Base-by-base conservation (phyloP, 2,888 invertebrate genomes). In the Clunio marinus region DNA sequence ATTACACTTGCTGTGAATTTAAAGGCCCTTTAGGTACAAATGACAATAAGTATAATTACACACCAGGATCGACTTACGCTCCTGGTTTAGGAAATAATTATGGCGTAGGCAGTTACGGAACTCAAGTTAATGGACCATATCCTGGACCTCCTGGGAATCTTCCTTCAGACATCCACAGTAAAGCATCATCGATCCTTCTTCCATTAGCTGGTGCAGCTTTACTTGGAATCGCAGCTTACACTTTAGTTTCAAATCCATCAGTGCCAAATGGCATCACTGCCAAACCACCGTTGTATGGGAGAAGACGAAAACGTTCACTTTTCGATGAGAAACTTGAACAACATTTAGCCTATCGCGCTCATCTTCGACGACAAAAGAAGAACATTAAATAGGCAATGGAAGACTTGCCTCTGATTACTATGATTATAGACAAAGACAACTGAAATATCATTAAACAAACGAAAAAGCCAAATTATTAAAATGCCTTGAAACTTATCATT, bases 401-500 rank as follows among this genome's bases (percentile, higher is more conserved):
- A 32, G 32, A 32, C 32, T 32, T 32, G 32, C 32, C 5, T 4
- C 32, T 7, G 17, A 59, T 59, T 20, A 35, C 3, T 1, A n/a
- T n/a, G n/a, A n/a, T 13, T 20, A 25, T 20, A 24, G 10, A 55
- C 20, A 20, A 20, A 17, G 32, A 32, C n/a, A 59, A 32, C 20
- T 25, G 22, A 46, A 63, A n/a, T 22, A 60, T 20, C 4, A 45
- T 15, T n/a, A 51, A 17, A 37, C 22, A 15, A 32, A 13, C 62
- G 24, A 13, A 63, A 63, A 51, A 51, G 22, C 20, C 22, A 22
- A 46, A 63, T 63, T 63, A 63, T 63, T 63, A 63, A 63, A 63
- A 63, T 63, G 63, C 46, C 63, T 63, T 63, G 63, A 63, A 60
- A 20, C 60, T 20, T n/a, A n/a, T n/a, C n/a, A n/a, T n/a, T n/a